Evolutionary conservation across 2,113 vertebrate genomes (phyloP).

Genomic region (Platanista minor): DNA sequence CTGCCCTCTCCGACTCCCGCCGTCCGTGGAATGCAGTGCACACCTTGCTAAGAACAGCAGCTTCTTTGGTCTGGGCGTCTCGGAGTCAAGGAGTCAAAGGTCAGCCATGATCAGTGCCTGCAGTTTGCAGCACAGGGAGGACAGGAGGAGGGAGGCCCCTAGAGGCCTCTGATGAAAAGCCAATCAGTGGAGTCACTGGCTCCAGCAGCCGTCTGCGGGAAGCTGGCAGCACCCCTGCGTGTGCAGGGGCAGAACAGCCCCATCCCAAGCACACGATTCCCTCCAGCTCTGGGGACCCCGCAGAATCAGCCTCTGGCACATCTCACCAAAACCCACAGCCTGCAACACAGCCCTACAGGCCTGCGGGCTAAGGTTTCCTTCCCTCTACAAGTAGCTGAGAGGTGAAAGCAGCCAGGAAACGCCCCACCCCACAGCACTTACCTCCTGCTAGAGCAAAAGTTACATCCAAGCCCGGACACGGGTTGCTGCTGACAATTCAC

Average conservation of each 20-base stretch:
- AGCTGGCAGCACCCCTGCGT: not conserved
- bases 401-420: not conserved
- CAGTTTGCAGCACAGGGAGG: not conserved
- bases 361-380: not conserved
- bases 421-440: not conserved
- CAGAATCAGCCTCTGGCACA: not conserved
- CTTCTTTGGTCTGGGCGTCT: constrained; percentile 67
- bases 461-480: not conserved
- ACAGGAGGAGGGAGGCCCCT: not conserved
- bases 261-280: not conserved
- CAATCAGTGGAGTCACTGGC: not conserved
- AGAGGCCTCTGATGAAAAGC: not conserved
- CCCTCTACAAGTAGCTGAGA: not conserved
- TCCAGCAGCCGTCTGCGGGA: not conserved
- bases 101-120: not conserved
- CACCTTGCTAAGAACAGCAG: constrained; percentile 33
- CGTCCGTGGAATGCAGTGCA: not conserved
- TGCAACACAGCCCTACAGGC: not conserved
- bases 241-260: not conserved
- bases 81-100: constrained; percentile 51
- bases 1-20: not conserved
- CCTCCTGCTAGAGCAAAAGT: not conserved
- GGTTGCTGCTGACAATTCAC: not conserved
- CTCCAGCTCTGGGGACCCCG: not conserved
- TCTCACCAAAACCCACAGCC: not conserved